Percentiles rank a stretch among this genome's conserved stretches.
These are phyloP conservation scores for Eledona agricola DNA, from an alignment of 2,888 invertebrate genomes.

Conservation along the genomic window DNA sequence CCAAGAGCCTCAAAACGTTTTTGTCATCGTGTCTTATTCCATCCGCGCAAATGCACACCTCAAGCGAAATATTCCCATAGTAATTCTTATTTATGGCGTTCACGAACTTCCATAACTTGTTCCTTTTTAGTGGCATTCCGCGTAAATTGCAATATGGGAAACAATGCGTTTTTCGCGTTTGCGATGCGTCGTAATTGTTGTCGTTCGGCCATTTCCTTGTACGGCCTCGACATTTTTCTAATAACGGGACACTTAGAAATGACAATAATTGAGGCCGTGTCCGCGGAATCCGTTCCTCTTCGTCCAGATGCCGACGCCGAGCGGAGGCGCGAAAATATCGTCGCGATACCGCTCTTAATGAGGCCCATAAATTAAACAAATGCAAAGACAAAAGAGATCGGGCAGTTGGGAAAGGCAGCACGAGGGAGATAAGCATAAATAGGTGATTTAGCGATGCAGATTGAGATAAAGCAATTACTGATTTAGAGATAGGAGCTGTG, in stretches of 20 bases:
- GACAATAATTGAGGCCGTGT: conserved; percentile 4
- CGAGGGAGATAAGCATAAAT: conserved; percentile 42
- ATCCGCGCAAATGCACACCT: conserved; percentile 17
- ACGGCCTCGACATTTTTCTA: conserved; percentile 5
- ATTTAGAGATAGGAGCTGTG: conserved; percentile 51
- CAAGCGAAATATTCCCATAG: conserved; percentile 13
- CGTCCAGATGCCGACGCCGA: conserved; percentile 3
- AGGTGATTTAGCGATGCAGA: conserved; percentile 46
- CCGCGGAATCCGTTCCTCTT: conserved; percentile 1
- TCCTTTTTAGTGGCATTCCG: conserved; percentile 8
- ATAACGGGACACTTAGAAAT: conserved; percentile 7
- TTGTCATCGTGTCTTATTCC: conserved; percentile 25
- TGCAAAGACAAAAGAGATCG: conserved; percentile 21
- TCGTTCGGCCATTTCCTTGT: not conserved
- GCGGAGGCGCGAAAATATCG: conserved; percentile 9
- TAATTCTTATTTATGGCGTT: conserved; percentile 22
- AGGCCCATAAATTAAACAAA: conserved; percentile 28
- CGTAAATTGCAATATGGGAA: conserved; percentile 6
- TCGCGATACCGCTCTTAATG: conserved; percentile 25
- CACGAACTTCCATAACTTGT: conserved; percentile 5
- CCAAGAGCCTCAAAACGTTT: conserved; percentile 17
- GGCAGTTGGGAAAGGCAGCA: conserved; percentile 18
- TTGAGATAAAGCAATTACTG: conserved; percentile 55
- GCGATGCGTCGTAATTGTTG: not conserved
- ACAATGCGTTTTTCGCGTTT: conserved; percentile 4